Conservation (phyloP, 2,113 vertebrate species). For the Odobenus rosmarus region DNA sequence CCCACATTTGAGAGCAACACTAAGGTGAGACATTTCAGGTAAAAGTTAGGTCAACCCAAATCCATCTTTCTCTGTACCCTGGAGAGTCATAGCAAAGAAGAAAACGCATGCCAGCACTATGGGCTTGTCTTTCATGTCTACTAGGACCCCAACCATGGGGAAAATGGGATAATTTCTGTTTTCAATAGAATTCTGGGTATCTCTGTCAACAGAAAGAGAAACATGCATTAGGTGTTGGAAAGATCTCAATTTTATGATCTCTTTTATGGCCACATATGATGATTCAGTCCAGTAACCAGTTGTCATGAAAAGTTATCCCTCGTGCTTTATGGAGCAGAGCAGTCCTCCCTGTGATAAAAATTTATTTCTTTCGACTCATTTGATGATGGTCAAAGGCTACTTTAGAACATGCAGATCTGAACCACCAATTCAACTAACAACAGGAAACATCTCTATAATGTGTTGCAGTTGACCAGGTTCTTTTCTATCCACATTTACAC, state of each 20-base stretch:
- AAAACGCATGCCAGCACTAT: background rate
- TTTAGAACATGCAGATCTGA: background rate
- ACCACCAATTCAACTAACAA: background rate
- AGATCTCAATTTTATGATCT: background rate
- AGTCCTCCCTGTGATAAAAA: background rate
- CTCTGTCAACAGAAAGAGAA: background rate
- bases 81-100: background rate
- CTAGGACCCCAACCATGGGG: background rate
- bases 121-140: background rate
- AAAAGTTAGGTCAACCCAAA: background rate
- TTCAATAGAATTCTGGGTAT: background rate
- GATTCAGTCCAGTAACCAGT: background rate
- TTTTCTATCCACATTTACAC: background rate
- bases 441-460: background rate
- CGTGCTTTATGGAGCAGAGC: background rate
- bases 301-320: background rate
- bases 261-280: background rate
- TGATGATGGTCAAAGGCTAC: background rate
- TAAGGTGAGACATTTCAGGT: conserved; percentile 85
- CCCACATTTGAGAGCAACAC: conserved; percentile 88
- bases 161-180: background rate
- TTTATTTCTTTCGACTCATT: background rate
- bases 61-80: background rate
- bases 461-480: no score
- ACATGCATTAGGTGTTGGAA: background rate